A percentile compares a stretch with the other conserved stretches of the same genome.
Conservation (phyloP, 2,888 invertebrate species). For the Hypomecis punctinalis region DNA sequence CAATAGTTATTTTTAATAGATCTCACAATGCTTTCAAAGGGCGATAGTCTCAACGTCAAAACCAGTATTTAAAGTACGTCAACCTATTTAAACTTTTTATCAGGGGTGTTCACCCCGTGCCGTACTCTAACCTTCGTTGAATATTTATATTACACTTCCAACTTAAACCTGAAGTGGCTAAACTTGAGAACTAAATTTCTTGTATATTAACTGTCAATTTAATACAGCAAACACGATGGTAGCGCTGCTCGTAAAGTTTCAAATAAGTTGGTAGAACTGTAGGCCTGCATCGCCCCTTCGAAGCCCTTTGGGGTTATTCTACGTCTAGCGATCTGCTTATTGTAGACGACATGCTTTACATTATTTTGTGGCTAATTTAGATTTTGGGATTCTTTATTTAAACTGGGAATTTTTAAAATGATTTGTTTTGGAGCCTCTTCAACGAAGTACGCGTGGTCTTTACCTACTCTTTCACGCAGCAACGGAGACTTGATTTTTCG, state of each 20-base stretch:
- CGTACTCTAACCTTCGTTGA: constrained; percentile 63
- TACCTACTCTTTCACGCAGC: no score
- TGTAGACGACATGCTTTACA: constrained; percentile 43
- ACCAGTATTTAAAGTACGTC: constrained; percentile 39
- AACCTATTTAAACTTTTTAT: constrained; percentile 61
- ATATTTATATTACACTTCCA: constrained; percentile 66
- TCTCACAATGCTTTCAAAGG: constrained; percentile 1
- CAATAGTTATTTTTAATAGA: not conserved
- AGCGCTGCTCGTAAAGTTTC: not conserved
- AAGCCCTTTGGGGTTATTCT: constrained; percentile 39
- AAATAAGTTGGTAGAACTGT: not conserved
- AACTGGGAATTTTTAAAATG: not conserved
- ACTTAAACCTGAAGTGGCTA: not conserved
- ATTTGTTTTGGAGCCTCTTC: not conserved
- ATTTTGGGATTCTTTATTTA: constrained; percentile 1
- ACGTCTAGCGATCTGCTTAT: constrained; percentile 51
- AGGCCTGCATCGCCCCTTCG: constrained; percentile 46
- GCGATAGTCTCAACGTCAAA: constrained; percentile 28
- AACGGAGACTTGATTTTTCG: no score
- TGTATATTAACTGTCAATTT: not conserved
- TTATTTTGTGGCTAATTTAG: constrained; percentile 22
- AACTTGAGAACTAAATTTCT: not conserved
- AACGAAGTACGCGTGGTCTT: not conserved
- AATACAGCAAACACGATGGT: not conserved
- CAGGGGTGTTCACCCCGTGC: constrained; percentile 54